Percentiles rank a stretch among this genome's conserved stretches.
These are phyloP conservation scores for Progne subis DNA, from an alignment of 2,113 vertebrate species.

Conservation along the genomic window DNA sequence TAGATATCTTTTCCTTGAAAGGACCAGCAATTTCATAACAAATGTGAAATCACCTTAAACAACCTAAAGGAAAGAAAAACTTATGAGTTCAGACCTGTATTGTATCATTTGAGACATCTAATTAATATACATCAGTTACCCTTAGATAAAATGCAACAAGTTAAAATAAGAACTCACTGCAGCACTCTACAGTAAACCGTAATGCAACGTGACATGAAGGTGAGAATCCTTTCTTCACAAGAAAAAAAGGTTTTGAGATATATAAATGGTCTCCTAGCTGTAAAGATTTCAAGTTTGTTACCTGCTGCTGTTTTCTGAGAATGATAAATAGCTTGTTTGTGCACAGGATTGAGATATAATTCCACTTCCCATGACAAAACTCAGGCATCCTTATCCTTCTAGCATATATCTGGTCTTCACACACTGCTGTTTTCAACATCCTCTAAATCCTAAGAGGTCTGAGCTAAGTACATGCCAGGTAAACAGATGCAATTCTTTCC, in stretches of 20 bases:
- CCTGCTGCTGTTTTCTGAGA: slow-evolving; percentile 22
- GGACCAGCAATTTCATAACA: not conserved
- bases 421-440: slow-evolving; percentile 49
- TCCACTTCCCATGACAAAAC: slow-evolving; percentile 24
- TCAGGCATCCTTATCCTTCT: slow-evolving; percentile 23
- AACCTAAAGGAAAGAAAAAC: not conserved
- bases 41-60: not conserved
- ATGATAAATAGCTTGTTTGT: slow-evolving; percentile 32
- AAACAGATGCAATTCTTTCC: slow-evolving; percentile 25
- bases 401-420: slow-evolving; percentile 33
- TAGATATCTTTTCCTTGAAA: not conserved
- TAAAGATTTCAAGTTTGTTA: not conserved
- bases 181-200: not conserved
- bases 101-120: not conserved
- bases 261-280: not conserved
- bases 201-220: not conserved
- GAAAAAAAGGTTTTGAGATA: not conserved
- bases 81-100: not conserved
- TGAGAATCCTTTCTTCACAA: not conserved
- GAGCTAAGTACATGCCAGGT: not conserved
- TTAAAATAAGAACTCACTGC: not conserved
- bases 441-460: slow-evolving; percentile 33
- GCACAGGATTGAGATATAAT: slow-evolving; percentile 24
- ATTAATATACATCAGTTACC: not conserved
- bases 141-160: not conserved